Base-by-base conservation (phyloP, 1,140 invertebrate genomes). In the Zeugodacus cucurbitae region DNA sequence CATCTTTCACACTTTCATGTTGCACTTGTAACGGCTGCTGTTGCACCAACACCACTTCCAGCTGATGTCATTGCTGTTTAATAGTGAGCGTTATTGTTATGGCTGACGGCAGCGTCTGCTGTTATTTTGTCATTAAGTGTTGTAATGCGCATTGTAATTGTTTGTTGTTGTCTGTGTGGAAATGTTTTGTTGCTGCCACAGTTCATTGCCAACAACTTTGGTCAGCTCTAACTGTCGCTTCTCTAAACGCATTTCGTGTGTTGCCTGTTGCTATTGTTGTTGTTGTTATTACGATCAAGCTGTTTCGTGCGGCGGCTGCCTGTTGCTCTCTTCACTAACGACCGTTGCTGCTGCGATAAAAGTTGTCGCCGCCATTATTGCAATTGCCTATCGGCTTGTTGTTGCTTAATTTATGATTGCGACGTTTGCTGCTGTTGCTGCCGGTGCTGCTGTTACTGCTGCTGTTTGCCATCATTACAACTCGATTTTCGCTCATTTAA, bases 401-500 rank as follows among this genome's bases (percentile, higher is more conserved):
- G 32, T 34, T 70, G 64, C 64, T 70, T 62, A 62, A 62, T 29
- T 20, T 82, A 82, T 82, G 34, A 54, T 17, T 82, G 74, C 44
- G 44, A 1, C 11, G 44, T 34, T 48, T 82, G 74, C 74, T 26
- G 74, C n/a, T 82, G 20, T 29, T 26, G n/a, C 34, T 29, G 32
- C 48, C n/a, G 74, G n/a, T 48, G 41, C 10, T 29, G 74, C n/a
- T 70, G 67, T 11, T 20, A 34, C 67, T 29, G 74, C 74, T 82
- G 22, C 41, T 3, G 37, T 82, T 54, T 48, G 41, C 74, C 74
- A 29, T 82, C 74, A 82, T 82, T 82, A 82, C 41, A 48, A 29
- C 74, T 82, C 74, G 74, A 82, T 82, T 82, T 82, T 82, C 37
- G 74, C 74, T 82, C 74, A 48, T 82, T 82, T 82, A 82, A 82